These are phyloP conservation scores for Microtus richardsoni DNA, from an alignment of 2,113 vertebrate species.

Conservation along the genomic window DNA sequence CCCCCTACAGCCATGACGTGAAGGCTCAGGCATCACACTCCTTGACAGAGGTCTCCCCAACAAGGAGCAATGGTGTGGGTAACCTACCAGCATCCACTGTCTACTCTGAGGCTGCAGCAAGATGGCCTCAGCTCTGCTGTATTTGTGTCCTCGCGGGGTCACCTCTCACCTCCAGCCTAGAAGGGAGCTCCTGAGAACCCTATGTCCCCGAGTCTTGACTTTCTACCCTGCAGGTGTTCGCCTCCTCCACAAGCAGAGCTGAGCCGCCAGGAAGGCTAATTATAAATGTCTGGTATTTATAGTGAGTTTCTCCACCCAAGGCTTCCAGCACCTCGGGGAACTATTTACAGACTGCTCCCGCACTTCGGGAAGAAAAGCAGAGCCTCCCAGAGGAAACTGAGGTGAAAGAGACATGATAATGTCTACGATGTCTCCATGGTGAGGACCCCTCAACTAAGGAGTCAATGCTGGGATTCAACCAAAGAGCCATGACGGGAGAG, in stretches of 20 bases:
- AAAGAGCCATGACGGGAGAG: background rate
- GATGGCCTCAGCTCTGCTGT: background rate
- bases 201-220: constrained; percentile 36
- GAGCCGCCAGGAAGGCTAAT: constrained; percentile 73
- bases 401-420: constrained; percentile 12
- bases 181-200: background rate
- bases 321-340: constrained; percentile 72
- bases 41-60: background rate
- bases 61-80: background rate
- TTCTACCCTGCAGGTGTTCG: constrained; percentile 67
- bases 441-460: background rate
- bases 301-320: constrained; percentile 77
- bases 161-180: background rate
- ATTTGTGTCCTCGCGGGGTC: background rate
- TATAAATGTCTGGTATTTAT: constrained; percentile 81
- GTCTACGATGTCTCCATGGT: background rate
- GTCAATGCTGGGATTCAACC: background rate
- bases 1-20: background rate
- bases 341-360: constrained; percentile 81
- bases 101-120: background rate
- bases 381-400: constrained; percentile 61
- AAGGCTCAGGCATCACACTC: background rate
- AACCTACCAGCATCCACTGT: background rate
- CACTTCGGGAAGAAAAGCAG: constrained; percentile 52
- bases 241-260: constrained; percentile 62